Base-by-base conservation (phyloP, 2,888 invertebrate species). In the Chironomus riparius region DNA sequence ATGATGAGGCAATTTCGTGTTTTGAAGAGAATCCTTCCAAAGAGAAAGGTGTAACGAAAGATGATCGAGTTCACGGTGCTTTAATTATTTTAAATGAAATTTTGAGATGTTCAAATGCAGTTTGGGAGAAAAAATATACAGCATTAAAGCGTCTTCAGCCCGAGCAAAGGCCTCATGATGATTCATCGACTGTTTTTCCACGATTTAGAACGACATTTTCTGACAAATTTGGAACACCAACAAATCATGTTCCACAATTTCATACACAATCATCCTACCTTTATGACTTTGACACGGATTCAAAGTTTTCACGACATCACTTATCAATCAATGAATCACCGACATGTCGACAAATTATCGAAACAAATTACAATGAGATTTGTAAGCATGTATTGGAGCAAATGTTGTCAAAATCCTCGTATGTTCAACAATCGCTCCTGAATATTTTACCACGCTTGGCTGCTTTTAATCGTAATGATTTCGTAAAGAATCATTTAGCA, bases 11-110 rank as follows among this genome's bases (percentile, higher is more conserved):
- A 2, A 90, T 90, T 80, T 87, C 87, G 75, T 91, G 93, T 24
- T 92, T 94, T 82, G 93, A 93, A 80, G 91, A 92, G 15, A 79
- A 82, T 1, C 81, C 85, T 70, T 81, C 83, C 48, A 88, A 90
- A 82, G 92, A 95, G 81, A 91, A 92, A 82, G 92, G 92, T 77
- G 89, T 91, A 76, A 91, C 91, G 3, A 88, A 90, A 78, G 98
- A 98, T 80, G 98, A 98, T 82, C 89, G 93, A 81, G 90, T 94
- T 21, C 98, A 98, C 82, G 97, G 97, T 47, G 94, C 95, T 0
- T 85, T 98, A 13, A 87, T 98, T 56, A 93, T 98, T 21, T 86
- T 98, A 38, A 98, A 98, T 85, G 99, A 99, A 83, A 85, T 99
- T 2, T 86, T 99, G 15, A 88, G 97, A 76, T 94, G 94, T 81